Evolutionary conservation across 2,888 invertebrate species (phyloP), one percentile per base, ranked within the genome.

Genomic region (Osmoderma eremita): DNA sequence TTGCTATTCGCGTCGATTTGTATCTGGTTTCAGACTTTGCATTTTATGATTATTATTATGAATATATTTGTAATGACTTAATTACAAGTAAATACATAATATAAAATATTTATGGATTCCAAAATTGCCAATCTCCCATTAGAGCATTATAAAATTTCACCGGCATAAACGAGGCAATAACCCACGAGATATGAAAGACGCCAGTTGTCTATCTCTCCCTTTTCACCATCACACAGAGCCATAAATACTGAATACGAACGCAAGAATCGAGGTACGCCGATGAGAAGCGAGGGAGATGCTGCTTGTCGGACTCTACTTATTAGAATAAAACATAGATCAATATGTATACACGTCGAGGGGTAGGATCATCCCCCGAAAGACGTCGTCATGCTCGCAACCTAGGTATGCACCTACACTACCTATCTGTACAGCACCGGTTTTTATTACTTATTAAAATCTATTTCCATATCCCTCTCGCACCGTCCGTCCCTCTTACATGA

Each of bases 381-480:
- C n/a, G 30, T 5, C 13, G 42, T 42, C 42, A 49, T 39, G 30
- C 67, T 62, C 61, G 39, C 62, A 51, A 49, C 54, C 61, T 69
- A 68, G 50, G 18, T 48, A 54, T 15, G 67, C 68, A 64, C 63
- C 68, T 67, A 66, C n/a, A n/a, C 45, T 8, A 17, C 45, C 18
- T 17, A 17, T 22, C 5, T 58, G n/a, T 39, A 20, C 54, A 24
- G 15, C 67, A 54, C 70, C 70, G 67, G 68, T 70, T 72, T 72
- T 72, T 72, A 72, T 72, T 72, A 72, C 70, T 72, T 72, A 72
- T 72, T 72, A 72, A 72, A 70, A 72, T 70, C 72, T 70, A 72
- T 70, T 70, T 70, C 69, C 65, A 42, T 62, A 45, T 53, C 67
- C 67, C 65, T 53, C n/a, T 48, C 38, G 41, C 69, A 17, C 12